phyloP scores from a whole-genome alignment of 2,797 vertebrate species.

The Sternotherus odoratus region DNA sequence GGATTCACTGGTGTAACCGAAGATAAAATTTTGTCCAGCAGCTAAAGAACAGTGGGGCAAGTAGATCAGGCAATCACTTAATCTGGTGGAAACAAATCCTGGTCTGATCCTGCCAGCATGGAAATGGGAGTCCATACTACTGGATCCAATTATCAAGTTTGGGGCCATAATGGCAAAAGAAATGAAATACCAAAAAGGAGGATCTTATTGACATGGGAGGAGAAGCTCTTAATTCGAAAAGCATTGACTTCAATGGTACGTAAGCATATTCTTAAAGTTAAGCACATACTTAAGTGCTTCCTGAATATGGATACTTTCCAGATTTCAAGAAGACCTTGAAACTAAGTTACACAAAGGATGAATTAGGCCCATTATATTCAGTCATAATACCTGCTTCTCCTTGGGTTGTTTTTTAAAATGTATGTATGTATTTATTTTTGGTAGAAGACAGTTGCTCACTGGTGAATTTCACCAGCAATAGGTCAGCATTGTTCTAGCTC shows the following conservation, averaged over 20 bases:
- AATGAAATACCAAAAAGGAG: background rate
- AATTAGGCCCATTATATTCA: background rate
- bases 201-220: background rate
- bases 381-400: background rate
- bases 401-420: background rate
- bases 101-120: background rate
- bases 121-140: background rate
- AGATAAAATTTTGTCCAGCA: background rate
- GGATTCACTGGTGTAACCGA: background rate
- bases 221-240: background rate
- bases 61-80: background rate
- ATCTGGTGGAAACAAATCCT: background rate
- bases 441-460: background rate
- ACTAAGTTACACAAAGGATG: background rate
- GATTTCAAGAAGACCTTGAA: background rate
- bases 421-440: background rate
- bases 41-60: background rate
- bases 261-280: background rate
- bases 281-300: background rate
- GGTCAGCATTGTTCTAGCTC: background rate
- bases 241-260: accelerated
- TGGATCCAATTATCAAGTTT: background rate
- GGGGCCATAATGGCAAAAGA: background rate
- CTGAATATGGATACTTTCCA: background rate
- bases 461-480: background rate